Conservation (phyloP, 2,797 vertebrate species). For the Propithecus deckenii region DNA sequence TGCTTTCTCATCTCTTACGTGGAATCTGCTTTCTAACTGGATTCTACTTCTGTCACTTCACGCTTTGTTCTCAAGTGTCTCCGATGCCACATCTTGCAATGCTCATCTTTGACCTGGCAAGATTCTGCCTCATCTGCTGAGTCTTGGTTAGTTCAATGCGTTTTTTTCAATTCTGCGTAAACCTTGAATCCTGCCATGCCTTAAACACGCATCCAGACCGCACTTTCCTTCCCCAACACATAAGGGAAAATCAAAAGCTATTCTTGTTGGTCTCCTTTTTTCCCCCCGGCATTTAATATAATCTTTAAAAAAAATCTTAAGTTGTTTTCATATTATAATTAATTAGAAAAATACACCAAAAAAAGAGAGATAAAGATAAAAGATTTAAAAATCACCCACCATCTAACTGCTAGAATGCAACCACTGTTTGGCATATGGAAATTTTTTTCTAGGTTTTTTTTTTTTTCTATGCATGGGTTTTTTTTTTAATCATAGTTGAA, state of each 20-base stretch:
- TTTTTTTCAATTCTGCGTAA: neutral
- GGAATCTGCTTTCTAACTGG: neutral
- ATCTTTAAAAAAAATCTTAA: neutral
- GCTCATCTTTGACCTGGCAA: neutral
- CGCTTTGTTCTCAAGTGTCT: neutral
- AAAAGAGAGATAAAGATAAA: neutral
- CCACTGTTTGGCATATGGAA: neutral
- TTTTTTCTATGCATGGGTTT: constrained; percentile 1
- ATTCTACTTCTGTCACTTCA: neutral
- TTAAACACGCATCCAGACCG: neutral
- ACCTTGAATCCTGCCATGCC: accelerated
- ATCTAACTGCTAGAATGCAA: constrained; percentile 3
- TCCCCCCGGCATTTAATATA: neutral
- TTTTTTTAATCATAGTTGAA: constrained; percentile 52
- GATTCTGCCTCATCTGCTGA: neutral
- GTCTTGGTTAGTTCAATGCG: neutral
- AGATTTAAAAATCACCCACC: neutral
- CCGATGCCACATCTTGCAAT: neutral
- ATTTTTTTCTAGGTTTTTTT: constrained; percentile 58
- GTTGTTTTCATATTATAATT: neutral
- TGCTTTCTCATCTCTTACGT: neutral
- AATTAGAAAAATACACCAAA: constrained; percentile 1
- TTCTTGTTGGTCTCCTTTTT: neutral
- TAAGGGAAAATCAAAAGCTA: neutral
- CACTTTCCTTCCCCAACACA: neutral